Conservation (phyloP, 1,140 invertebrate genomes). For the Galleria mellonella region DNA sequence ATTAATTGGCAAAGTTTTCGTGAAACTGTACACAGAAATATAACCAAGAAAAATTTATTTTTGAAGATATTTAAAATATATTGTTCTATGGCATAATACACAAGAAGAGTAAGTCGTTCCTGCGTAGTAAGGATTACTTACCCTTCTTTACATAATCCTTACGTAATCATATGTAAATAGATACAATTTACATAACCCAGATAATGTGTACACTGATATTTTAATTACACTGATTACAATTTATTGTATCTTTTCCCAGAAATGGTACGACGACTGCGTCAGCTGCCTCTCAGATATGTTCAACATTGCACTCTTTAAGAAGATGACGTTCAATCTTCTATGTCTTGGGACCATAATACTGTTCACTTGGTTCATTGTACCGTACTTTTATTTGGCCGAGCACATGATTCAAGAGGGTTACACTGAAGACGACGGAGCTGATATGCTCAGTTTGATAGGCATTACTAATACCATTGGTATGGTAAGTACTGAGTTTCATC, state of each 20-base stretch:
- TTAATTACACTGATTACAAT: too few species aligned
- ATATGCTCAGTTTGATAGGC: constrained; percentile 87
- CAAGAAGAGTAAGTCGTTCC: too few species aligned
- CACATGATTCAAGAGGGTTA: constrained; percentile 79
- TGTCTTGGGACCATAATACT: constrained; percentile 89
- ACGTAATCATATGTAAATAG: too few species aligned
- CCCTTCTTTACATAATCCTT: too few species aligned
- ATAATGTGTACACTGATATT: too few species aligned
- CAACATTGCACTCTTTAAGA: constrained; percentile 88
- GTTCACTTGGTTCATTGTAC: constrained; percentile 93
- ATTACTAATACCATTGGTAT: constrained; percentile 93
- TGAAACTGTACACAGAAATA: too few species aligned
- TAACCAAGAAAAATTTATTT: too few species aligned
- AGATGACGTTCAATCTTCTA: constrained; percentile 86
- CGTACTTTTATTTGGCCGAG: constrained; percentile 91
- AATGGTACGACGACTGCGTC: constrained; percentile 83
- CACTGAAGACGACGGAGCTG: constrained; percentile 82
- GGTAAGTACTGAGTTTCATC: constrained; percentile 67
- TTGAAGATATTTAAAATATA: too few species aligned
- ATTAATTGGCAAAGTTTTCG: too few species aligned
- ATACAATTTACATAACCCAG: too few species aligned
- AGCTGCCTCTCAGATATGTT: constrained; percentile 83
- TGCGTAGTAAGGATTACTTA: too few species aligned
- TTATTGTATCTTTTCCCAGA: constrained; percentile 76
- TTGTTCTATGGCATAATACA: too few species aligned